Conservation (phyloP, 2,113 vertebrate genomes). For the Tenebrosternarchus preto region DNA sequence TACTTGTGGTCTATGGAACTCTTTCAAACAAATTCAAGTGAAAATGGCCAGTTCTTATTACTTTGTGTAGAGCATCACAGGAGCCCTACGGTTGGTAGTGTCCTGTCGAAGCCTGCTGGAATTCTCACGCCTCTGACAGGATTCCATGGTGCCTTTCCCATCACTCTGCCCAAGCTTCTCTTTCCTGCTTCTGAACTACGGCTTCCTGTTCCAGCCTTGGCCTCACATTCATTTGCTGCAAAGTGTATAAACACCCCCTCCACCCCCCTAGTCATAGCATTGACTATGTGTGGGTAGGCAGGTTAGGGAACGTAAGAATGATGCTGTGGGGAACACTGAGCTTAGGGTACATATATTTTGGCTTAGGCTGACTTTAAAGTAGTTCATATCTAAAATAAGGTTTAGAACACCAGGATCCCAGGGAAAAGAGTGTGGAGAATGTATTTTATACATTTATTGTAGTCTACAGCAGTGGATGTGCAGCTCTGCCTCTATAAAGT, state of each 20-base stretch:
- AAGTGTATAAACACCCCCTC: background rate
- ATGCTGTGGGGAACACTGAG: slow-evolving; percentile 11
- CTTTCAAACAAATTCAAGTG: too few species aligned
- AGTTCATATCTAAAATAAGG: slow-evolving; percentile 25
- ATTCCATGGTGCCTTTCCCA: too few species aligned
- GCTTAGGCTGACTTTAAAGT: slow-evolving; percentile 15
- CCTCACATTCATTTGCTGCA: background rate
- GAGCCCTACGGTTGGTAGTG: too few species aligned
- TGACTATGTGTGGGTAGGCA: slow-evolving; percentile 13
- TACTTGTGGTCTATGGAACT: too few species aligned
- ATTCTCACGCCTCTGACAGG: too few species aligned
- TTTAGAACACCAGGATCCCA: slow-evolving; percentile 7
- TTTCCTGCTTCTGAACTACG: too few species aligned
- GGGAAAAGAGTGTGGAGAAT: background rate
- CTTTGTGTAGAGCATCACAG: too few species aligned
- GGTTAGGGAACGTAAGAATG: slow-evolving; percentile 22
- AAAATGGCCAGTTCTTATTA: too few species aligned
- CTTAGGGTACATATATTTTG: background rate
- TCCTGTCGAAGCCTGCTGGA: too few species aligned
- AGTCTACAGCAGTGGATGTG: background rate
- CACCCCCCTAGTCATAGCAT: background rate
- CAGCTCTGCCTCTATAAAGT: background rate
- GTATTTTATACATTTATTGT: slow-evolving; percentile 14
- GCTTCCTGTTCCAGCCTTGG: too few species aligned
- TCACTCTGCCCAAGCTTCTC: too few species aligned